Base-by-base conservation (phyloP, 2,888 invertebrate genomes). In the Pristionchus fissidentatus region DNA sequence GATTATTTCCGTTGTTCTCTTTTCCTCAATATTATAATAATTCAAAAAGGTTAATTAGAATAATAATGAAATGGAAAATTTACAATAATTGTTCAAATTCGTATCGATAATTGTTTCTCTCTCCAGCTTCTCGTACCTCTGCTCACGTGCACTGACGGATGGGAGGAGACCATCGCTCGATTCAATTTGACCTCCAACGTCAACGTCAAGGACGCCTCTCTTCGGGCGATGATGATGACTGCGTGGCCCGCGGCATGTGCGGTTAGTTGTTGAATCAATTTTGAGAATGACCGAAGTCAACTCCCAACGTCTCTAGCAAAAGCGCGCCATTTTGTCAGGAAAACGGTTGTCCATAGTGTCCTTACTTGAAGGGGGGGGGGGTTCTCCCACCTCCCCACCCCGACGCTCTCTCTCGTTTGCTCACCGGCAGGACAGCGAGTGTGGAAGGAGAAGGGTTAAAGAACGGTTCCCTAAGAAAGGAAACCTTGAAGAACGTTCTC, bases 81-180 rank as follows among this genome's bases (percentile, higher is more conserved):
- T 49, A 10, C 10, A 49, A 49, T 49, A 15, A 49, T 10, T 19
- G 10, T 49, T 10, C 13, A 19, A 19, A 15, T 10, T 49, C 49
- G 13, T 19, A 15, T 49, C 19, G 19, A 49, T 49, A 10, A 15
- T 49, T n/a, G n/a, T 26, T 38, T 38, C 19, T 22, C 5, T 7
- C n/a, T 60, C 13, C 70, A 79, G 79, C 60, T 80, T 15, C 57
- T 60, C 57, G 79, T 80, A 13, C 79, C 79, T 38, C 79, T 43
- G 3, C 57, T 80, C 29, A 60, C 60, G 7, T 80, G 79, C 22
- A 10, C 26, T 26, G 79, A 55, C 38, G 57, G 60, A 55, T 60
- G 57, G 79, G 57, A 60, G 26, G 57, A 80, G 5, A 38, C 60
- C 57, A 26, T 41, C 7, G 3, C 41, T 15, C 35, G 43, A 22